These are phyloP conservation scores for Myotis daubentonii DNA, from an alignment of 2,797 vertebrate genomes.

Conservation along the genomic window DNA sequence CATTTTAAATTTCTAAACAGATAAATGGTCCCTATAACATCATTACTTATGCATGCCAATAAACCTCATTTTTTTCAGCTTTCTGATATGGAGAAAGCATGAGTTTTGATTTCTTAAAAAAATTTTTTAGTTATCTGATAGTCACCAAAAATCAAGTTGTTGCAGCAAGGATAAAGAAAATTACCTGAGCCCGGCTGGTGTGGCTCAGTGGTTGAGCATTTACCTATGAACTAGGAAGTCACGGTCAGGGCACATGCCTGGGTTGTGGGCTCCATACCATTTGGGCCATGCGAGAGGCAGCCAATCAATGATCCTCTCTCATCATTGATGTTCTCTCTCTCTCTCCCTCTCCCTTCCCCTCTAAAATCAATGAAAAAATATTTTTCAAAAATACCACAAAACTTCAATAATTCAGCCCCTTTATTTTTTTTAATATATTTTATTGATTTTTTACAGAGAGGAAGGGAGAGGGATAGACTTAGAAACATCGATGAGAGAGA, in stretches of 20 bases:
- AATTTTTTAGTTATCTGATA: neutral
- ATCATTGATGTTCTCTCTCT: no score
- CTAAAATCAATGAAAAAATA: no score
- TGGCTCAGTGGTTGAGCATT: no score
- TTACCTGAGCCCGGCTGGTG: neutral
- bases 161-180: neutral
- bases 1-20: conserved; percentile 45
- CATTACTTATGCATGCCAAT: neutral
- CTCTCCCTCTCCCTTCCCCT: no score
- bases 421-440: neutral
- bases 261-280: no score
- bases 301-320: no score
- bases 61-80: neutral
- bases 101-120: neutral
- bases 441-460: no score
- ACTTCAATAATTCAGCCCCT: neutral
- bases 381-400: neutral
- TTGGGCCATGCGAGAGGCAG: no score
- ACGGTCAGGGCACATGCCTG: no score
- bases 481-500: no score
- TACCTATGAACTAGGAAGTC: no score
- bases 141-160: conserved; percentile 9
- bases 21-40: neutral
- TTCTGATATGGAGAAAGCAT: neutral
- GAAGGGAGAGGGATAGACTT: no score